Base-by-base conservation (phyloP, 2,888 invertebrate genomes). In the Microctonus hyperodae region DNA sequence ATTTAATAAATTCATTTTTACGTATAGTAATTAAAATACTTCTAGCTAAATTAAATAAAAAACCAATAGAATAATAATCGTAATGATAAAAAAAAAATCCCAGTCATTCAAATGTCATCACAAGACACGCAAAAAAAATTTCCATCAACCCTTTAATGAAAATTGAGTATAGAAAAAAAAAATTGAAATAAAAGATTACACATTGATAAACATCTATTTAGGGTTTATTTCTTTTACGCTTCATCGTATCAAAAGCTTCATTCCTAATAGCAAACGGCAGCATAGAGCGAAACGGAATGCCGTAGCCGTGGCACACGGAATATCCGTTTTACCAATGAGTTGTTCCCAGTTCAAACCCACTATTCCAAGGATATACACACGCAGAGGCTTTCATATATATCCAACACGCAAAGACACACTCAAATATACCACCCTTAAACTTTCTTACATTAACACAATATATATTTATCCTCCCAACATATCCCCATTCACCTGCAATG, bases 321-420 rank as follows among this genome's bases (percentile, higher is more conserved):
- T 78, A 79, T 81, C 81, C 81, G 81, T 81, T 81, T 81, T 81
- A 81, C 75, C 77, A 81, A 81, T 81, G 78, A 79, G 79, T 74
- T 76, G 63, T 67, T 59, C 53, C 51, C 53, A 40, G 63, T 55
- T 67, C n/a, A 31, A 67, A 53, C 37, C 53, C 51, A 58, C 57
- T 67, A 67, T 62, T 62, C 63, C 58, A 51, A 67, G 31, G n/a
- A 13, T 62, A 53, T 51, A 62, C 20, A 37, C 75, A 70, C 68
- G 65, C 68, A 31, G 55, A 65, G 28, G 25, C 40, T 69, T 35
- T 62, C 37, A n/a, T n/a, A 50, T 31, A 62, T 55, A 57, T 57
- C n/a, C 57, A 51, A 57, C 58, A 67, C 62, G 67, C 62, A 58
- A 67, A 63, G 62, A 62, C 62, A 67, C 55, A 48, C 50, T 56